A percentile compares a stretch with the other conserved stretches of the same genome.
Evolutionary conservation across 2,888 invertebrate species (phyloP).

Genomic region (Crossocerus cetratus): DNA sequence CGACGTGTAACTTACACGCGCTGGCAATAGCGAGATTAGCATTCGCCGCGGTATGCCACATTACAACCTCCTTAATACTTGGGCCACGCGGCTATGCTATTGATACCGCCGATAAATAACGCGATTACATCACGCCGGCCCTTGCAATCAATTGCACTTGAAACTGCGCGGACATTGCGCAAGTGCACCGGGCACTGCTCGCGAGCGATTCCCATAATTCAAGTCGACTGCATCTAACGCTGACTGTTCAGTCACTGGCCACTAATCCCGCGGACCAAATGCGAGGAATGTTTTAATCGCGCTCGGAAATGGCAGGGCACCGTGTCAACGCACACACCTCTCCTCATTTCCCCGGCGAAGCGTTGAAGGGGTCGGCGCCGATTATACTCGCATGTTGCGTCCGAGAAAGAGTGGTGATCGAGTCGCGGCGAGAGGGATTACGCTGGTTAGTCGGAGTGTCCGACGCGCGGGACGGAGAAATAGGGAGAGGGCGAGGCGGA

Average conservation of each 20-base stretch:
- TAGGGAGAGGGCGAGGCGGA: conserved; percentile 22
- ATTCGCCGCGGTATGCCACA: conserved; percentile 34
- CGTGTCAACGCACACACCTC: conserved; percentile 20
- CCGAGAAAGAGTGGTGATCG: conserved; percentile 36
- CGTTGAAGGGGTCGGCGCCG: conserved; percentile 29
- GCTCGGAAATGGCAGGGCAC: conserved; percentile 4
- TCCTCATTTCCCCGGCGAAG: conserved; percentile 37
- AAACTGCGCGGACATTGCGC: conserved; percentile 20
- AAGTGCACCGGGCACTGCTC: background rate
- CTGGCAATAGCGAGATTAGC: conserved; percentile 42
- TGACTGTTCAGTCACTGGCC: too few species aligned
- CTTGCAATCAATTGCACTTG: conserved; percentile 43
- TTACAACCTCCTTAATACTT: conserved; percentile 19
- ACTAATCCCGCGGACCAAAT: too few species aligned
- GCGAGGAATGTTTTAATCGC: conserved; percentile 32
- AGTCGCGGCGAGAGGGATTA: conserved; percentile 29
- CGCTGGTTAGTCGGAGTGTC: conserved; percentile 11
- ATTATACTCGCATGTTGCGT: conserved; percentile 27
- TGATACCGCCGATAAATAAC: conserved; percentile 44
- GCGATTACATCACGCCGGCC: conserved; percentile 35
- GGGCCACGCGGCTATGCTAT: conserved; percentile 12
- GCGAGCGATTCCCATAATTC: too few species aligned
- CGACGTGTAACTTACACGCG: conserved; percentile 36
- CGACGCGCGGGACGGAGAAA: background rate
- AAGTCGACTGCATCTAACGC: too few species aligned